A percentile compares a stretch with the other conserved stretches of the same genome.
These are phyloP conservation scores for Entosphenus tridentatus DNA, from an alignment of 2,113 vertebrate genomes.

Conservation along the genomic window DNA sequence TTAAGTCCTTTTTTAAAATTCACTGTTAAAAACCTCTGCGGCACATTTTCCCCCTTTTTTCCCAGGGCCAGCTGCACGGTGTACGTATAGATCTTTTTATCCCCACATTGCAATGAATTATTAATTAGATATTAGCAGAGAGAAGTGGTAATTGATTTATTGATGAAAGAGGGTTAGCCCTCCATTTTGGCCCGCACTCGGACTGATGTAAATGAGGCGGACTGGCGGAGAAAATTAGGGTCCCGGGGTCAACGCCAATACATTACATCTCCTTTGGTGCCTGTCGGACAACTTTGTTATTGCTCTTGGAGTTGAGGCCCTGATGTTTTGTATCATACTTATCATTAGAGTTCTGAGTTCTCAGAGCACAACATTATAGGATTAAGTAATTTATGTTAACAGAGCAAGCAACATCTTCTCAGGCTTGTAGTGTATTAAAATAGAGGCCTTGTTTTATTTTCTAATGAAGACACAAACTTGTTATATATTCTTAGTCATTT, in stretches of 20 bases:
- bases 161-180: conserved; percentile 7
- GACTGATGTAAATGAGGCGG: conserved; percentile 5
- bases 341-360: too few species aligned
- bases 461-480: too few species aligned
- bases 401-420: too few species aligned
- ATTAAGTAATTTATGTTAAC: too few species aligned
- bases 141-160: conserved; percentile 7
- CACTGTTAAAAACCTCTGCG: background rate
- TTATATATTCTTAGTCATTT: too few species aligned
- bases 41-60: background rate
- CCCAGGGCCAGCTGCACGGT: background rate
- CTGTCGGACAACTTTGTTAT: conserved; percentile 5
- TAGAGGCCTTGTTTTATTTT: too few species aligned
- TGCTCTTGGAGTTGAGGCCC: background rate
- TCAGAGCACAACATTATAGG: too few species aligned
- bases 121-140: conserved; percentile 5
- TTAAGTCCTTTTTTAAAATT: too few species aligned
- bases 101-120: conserved; percentile 7
- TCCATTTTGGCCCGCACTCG: conserved; percentile 3
- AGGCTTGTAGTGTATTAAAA: too few species aligned
- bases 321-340: background rate
- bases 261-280: conserved; percentile 6
- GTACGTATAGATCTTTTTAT: conserved; percentile 4
- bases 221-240: conserved; percentile 5
- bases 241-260: conserved; percentile 5